phyloP scores from a whole-genome alignment of 2,888 invertebrate species.

The Polyploca ridens region DNA sequence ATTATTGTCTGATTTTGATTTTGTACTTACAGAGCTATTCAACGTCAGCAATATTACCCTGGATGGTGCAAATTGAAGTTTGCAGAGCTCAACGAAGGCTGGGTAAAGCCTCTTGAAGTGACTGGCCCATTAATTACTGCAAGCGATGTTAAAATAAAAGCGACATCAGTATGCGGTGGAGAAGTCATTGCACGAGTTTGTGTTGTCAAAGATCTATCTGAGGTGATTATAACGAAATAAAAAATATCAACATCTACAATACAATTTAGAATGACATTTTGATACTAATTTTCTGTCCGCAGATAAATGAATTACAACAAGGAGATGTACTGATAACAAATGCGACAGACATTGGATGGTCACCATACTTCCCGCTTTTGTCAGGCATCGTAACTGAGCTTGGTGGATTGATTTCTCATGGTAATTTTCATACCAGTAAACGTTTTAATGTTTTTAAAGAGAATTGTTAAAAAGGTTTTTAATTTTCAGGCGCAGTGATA shows the following conservation, averaged over 20 bases:
- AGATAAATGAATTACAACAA: constrained; percentile 76
- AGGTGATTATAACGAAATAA: constrained; percentile 69
- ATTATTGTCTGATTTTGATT: constrained; percentile 5
- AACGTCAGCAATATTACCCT: constrained; percentile 85
- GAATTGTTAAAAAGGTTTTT: constrained; percentile 12
- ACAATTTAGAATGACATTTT: constrained; percentile 4
- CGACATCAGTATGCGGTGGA: constrained; percentile 90
- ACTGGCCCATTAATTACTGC: constrained; percentile 42
- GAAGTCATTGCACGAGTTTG: constrained; percentile 88
- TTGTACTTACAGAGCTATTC: constrained; percentile 84
- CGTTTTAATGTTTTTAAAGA: neutral
- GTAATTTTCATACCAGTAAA: constrained; percentile 64
- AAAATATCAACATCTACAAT: constrained; percentile 13
- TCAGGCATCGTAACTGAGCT: constrained; percentile 92
- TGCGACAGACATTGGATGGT: constrained; percentile 93
- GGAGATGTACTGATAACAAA: constrained; percentile 91
- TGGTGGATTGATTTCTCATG: constrained; percentile 93
- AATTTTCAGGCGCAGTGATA: constrained; percentile 88
- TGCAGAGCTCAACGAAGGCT: constrained; percentile 84
- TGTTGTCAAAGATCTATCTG: constrained; percentile 87
- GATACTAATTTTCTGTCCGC: constrained; percentile 21
- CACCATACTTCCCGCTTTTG: constrained; percentile 92
- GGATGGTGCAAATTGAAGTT: constrained; percentile 86
- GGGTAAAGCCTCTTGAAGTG: constrained; percentile 59
- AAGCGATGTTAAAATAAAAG: constrained; percentile 70